These are phyloP conservation scores for Tupaia tana DNA, from an alignment of 2,113 vertebrate species.

Conservation along the genomic window DNA sequence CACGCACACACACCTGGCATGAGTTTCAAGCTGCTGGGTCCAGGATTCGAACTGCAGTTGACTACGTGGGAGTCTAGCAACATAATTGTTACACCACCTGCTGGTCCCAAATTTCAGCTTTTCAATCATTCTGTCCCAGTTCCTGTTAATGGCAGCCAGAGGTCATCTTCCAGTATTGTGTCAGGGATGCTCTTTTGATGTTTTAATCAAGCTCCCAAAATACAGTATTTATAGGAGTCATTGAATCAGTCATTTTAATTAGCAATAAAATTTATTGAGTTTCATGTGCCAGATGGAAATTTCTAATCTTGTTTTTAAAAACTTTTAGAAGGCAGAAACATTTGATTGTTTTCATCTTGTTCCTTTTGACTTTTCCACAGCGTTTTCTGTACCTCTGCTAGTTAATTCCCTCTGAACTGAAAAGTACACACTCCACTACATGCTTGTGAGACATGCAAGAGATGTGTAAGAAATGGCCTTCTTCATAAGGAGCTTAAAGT, in stretches of 20 bases:
- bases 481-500: not conserved
- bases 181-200: not conserved
- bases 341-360: not conserved
- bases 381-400: constrained; percentile 9
- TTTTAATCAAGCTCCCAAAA: not conserved
- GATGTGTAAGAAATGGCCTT: not conserved
- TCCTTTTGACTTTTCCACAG: not conserved
- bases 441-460: not conserved
- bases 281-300: not conserved
- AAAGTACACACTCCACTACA: not conserved
- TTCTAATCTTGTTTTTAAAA: constrained; percentile 25
- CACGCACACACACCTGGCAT: too few species aligned
- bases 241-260: constrained; percentile 5
- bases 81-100: too few species aligned
- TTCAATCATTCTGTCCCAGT: not conserved
- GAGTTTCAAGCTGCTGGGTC: too few species aligned
- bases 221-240: not conserved
- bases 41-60: too few species aligned
- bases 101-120: not conserved
- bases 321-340: not conserved
- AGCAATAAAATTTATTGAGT: not conserved
- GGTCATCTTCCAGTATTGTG: not conserved
- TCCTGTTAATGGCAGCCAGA: not conserved
- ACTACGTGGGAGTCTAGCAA: too few species aligned
- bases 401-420: not conserved